Base-by-base conservation (phyloP, 2,113 vertebrate species). In the Camelus dromedarius region DNA sequence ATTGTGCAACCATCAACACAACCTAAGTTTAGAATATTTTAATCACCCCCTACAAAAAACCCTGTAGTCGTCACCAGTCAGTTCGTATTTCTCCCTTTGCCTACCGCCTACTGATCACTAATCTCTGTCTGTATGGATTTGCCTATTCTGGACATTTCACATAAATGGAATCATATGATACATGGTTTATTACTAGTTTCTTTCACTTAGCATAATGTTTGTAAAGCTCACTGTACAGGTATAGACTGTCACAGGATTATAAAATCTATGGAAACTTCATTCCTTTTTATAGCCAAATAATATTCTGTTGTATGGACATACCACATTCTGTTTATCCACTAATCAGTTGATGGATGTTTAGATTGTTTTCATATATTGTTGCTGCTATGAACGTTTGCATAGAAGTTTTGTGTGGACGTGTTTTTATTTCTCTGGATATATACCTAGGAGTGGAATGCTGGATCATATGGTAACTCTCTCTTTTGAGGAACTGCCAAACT, bases 21-120 rank as follows among this genome's bases (percentile, higher is more conserved):
- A 14, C 66, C 77, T 82, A 50, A n/a, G 76, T 58, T 70, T 48
- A 56, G 48, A 67, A 35, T 28, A 20, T 69, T 64, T 54, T 56
- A 18, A 15, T 69, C 26, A 8, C 5, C 5, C 13, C 0, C 4
- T 22, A 3, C 26, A 1, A 22, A 52, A 52, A 52, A 28, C 15
- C 50, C 22, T 35, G 32, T 11, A 12, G 42, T n/a, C 30, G 3
- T 48, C 50, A 13, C 50, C 4, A 5, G 0, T 72, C 52, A 35
- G 38, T 24, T 8, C 0, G 0, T 24, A 35, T 32, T 58, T 32
- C 50, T 22, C 4, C 8, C 58, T n/a, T n/a, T 38, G 22, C 18
- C 20, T 42, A 0, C 2, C 35, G 22, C 30, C 42, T 73, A 4
- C 8, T 35, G 1, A 46, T 30, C 2, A 20, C 58, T 32, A 3